A percentile compares a stretch with the other conserved stretches of the same genome.
phyloP scores from a whole-genome alignment of 2,113 vertebrate genomes.

The Penelope pileata region DNA sequence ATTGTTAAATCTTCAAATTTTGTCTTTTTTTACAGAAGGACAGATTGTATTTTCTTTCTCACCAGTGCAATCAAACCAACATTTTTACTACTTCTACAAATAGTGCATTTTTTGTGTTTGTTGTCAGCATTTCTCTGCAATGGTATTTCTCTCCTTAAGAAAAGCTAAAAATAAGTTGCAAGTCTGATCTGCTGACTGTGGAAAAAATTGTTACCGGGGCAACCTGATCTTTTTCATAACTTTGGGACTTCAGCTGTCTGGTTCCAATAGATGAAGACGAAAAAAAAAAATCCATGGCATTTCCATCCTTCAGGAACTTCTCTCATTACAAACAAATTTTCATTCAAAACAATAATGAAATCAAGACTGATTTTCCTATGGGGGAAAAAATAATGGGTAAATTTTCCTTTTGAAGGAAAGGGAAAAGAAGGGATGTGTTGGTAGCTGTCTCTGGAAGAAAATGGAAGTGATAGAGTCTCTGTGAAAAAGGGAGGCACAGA shows the following conservation, averaged over 20 bases:
- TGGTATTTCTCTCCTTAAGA: neutral
- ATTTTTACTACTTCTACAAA: conserved; percentile 10
- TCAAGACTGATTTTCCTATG: neutral
- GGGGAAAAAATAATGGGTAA: fast-evolving
- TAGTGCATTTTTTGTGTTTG: neutral
- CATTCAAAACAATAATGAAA: neutral
- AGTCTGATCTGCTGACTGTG: conserved; percentile 55
- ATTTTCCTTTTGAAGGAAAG: neutral
- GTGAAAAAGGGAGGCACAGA: neutral
- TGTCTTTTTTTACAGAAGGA: neutral
- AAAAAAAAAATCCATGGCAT: neutral
- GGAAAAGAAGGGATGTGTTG: neutral
- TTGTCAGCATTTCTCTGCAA: neutral
- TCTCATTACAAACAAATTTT: neutral
- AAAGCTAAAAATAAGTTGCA: conserved; percentile 50
- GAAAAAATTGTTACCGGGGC: conserved; percentile 51
- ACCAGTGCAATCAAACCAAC: neutral
- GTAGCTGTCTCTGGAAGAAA: neutral
- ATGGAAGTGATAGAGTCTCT: neutral
- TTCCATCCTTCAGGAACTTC: neutral
- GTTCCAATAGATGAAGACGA: neutral
- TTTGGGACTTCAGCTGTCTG: neutral
- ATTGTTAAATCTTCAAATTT: neutral
- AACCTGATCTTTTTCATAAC: conserved; percentile 33
- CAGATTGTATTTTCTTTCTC: neutral